Evolutionary conservation across 2,113 vertebrate genomes (phyloP), one percentile per base, ranked within the genome.

Genomic region (Xiphorhynchus elegans): DNA sequence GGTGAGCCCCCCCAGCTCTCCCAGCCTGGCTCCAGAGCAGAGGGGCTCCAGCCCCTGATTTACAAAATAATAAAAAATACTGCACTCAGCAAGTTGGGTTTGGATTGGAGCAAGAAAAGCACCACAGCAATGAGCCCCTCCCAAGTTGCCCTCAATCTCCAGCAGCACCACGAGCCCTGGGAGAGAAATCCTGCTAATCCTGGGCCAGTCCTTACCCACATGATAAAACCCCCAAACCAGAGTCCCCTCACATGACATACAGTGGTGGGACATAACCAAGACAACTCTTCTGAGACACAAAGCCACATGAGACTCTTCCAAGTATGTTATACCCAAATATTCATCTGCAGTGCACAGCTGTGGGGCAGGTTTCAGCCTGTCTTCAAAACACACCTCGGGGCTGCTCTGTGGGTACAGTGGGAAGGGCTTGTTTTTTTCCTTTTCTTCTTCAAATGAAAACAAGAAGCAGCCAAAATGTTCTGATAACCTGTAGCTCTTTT

Each of bases 21-120:
- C 76, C 86, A 81, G 86, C 37, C 77, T 89, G 86, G 52, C 68
- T 74, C 3, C 86, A 88, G 76, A 66, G 76, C 86, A 89, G 21
- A 67, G 77, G 44, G 59, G 59, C 68, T 89, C 56, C 86, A 89
- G 77, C 31, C 77, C 73, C 11, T 6, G 23, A 31, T 64, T 55
- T 31, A 52, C 33, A 52, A 87, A 62, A 69, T 25, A 82, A 59
- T 33, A 68, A 39, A 37, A 63, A 52, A 11, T 11, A 56, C 25
- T 3, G 9, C 68, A 35, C 37, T 69, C 50, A 11, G 28, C 13
- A 50, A 40, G 24, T 6, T 59, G n/a, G 21, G 21, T 75, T 75
- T n/a, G 23, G 24, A 18, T 9, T 42, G 40, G 35, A 46, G 25
- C 13, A 79, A n/a, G 70, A 42, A 40, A 74, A 11, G 12, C 49